Conservation (phyloP, 2,888 invertebrate species). For the Resseliella maxima region DNA sequence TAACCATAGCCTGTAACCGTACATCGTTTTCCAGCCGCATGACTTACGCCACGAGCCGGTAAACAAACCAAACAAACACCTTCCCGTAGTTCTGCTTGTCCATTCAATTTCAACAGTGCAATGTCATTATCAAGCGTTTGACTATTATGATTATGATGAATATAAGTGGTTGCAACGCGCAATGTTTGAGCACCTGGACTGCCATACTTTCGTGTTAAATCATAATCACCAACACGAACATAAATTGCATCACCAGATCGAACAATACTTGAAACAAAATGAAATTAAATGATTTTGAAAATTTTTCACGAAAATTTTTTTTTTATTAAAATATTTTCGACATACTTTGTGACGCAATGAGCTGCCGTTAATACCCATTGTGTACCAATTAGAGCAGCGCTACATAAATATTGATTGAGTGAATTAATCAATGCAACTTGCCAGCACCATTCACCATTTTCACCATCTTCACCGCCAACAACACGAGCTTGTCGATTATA, state of each 20-base stretch:
- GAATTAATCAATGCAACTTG: constrained; percentile 94
- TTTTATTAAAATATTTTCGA: neutral
- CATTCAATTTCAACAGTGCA: constrained; percentile 87
- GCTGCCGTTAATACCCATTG: constrained; percentile 77
- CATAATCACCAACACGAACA: constrained; percentile 92
- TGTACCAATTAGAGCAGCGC: constrained; percentile 91
- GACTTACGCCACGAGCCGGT: constrained; percentile 88
- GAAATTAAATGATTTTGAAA: neutral
- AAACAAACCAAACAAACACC: constrained; percentile 78
- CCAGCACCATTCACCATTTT: constrained; percentile 95
- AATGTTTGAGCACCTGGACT: constrained; percentile 92
- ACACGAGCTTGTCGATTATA: constrained; percentile 68
- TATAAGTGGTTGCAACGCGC: constrained; percentile 91
- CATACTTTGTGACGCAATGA: neutral
- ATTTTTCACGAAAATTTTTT: too few species aligned
- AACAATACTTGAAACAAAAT: constrained; percentile 78
- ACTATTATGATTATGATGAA: constrained; percentile 95
- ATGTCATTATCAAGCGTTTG: constrained; percentile 95
- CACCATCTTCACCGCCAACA: constrained; percentile 91
- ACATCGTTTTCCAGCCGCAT: constrained; percentile 89
- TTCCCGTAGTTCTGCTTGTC: constrained; percentile 88
- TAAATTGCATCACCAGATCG: constrained; percentile 94
- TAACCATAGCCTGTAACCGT: constrained; percentile 95
- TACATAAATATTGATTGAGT: constrained; percentile 92
- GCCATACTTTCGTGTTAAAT: constrained; percentile 89